Conservation (phyloP, 2,888 invertebrate genomes). For the Notodonta ziczac region DNA sequence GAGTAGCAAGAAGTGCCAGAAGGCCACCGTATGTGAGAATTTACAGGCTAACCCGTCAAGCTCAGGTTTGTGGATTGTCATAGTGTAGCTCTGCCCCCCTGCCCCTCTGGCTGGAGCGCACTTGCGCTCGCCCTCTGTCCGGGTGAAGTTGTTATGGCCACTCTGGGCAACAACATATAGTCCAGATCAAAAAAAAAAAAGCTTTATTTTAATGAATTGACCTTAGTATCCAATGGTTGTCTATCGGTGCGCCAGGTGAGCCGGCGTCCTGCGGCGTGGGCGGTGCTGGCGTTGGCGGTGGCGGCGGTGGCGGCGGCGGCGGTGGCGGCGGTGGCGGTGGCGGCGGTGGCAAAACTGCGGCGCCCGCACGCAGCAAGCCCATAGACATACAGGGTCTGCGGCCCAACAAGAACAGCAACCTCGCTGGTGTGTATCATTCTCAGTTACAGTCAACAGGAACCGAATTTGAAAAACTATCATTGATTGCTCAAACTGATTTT, state of each 20-base stretch:
- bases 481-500: no score
- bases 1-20: constrained; percentile 57
- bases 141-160: no score
- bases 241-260: constrained; percentile 27
- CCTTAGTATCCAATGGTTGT: neutral
- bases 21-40: constrained; percentile 73
- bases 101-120: no score
- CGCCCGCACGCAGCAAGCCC: constrained; percentile 63
- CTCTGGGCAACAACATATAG: no score
- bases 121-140: no score
- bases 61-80: constrained; percentile 37
- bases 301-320: constrained; percentile 23
- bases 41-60: constrained; percentile 67
- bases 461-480: no score
- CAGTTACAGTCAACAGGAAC: no score
- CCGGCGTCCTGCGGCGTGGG: constrained; percentile 21
- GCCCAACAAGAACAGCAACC: constrained; percentile 44
- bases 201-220: no score
- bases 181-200: no score
- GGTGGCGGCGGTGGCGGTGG: constrained; percentile 17
- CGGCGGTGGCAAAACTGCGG: constrained; percentile 21
- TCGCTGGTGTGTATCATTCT: constrained; percentile 44
- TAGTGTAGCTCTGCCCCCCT: neutral
- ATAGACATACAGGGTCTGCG: constrained; percentile 66
- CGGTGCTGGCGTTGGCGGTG: constrained; percentile 24